These are phyloP conservation scores for Peromyscus eremicus DNA, from an alignment of 2,797 vertebrate genomes.

Conservation along the genomic window DNA sequence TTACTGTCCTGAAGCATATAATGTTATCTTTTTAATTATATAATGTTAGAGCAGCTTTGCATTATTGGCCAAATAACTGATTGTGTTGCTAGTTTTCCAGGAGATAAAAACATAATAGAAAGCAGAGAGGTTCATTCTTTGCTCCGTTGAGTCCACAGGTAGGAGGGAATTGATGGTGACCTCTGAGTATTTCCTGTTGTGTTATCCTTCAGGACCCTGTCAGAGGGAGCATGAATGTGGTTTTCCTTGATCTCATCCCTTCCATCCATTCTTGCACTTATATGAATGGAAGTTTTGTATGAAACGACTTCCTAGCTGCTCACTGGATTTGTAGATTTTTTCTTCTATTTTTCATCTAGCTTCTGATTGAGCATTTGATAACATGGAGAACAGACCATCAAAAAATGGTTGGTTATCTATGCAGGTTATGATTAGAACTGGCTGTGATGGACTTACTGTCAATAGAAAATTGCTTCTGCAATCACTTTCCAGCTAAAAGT, in stretches of 20 bases:
- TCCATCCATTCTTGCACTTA: not conserved
- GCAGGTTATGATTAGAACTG: not conserved
- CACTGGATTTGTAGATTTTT: not conserved
- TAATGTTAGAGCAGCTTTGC: not conserved
- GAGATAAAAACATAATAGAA: not conserved
- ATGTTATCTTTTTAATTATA: not conserved
- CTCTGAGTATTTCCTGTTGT: not conserved
- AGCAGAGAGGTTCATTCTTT: not conserved
- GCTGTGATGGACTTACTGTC: not conserved
- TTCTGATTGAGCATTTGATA: not conserved
- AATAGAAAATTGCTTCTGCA: not conserved
- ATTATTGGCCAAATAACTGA: not conserved
- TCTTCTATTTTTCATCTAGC: not conserved
- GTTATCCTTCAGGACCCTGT: not conserved
- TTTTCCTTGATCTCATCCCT: not conserved
- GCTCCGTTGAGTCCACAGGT: not conserved
- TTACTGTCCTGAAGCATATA: constrained; percentile 21
- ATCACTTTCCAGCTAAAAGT: not conserved
- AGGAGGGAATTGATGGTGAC: not conserved
- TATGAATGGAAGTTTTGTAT: not conserved
- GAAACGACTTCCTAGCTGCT: not conserved
- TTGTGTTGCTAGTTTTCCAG: not conserved
- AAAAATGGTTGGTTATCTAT: not conserved
- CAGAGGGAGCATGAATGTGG: not conserved
- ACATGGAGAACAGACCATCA: not conserved